Base-by-base conservation (phyloP, 2,888 invertebrate genomes). In the Schizaphis graminum region DNA sequence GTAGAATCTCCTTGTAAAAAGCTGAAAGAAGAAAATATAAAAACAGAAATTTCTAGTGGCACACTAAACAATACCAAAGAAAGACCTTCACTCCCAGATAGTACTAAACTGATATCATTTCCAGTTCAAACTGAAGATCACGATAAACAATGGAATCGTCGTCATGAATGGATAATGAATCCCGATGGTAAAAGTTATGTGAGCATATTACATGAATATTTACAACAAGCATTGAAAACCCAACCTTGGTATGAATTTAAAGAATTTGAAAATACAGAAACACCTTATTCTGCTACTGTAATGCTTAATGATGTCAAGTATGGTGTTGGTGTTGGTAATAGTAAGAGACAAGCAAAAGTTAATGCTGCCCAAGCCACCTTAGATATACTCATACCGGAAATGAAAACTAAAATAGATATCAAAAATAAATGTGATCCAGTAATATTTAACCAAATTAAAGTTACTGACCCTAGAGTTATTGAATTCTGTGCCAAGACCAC, bases 131-230 rank as follows among this genome's bases (percentile, higher is more conserved):
- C 57, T 57, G 90, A 90, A 1, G 93, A 93, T 28, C 88, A 89
- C 47, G 93, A 90, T 47, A 93, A 93, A 93, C 47, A 89, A 24
- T 90, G 93, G 61, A 93, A 53, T 35, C 89, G 90, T 61, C 85
- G 94, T 47, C 94, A 97, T 95, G 99, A 99, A 96, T 99, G 99
- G 98, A 98, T 99, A 95, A 98, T 99, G 98, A 99, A 99, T 96
- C 99, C 99, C 94, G 98, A 98, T 95, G 99, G 99, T 1, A 99
- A 99, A 96, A 98, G 98, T 95, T 98, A 98, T 96, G 98, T 99
- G 21, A 99, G 99, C 95, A 99, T 99, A 95, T 97, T 99, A 95
- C 99, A 99, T 96, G 99, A 99, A 96, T 99, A 99, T 96, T 98
- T 99, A 84, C 98, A 99, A 95, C 98, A 99, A 95, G 99, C 99